phyloP scores from a whole-genome alignment of 2,113 vertebrate species.

The Gila orcuttii region DNA sequence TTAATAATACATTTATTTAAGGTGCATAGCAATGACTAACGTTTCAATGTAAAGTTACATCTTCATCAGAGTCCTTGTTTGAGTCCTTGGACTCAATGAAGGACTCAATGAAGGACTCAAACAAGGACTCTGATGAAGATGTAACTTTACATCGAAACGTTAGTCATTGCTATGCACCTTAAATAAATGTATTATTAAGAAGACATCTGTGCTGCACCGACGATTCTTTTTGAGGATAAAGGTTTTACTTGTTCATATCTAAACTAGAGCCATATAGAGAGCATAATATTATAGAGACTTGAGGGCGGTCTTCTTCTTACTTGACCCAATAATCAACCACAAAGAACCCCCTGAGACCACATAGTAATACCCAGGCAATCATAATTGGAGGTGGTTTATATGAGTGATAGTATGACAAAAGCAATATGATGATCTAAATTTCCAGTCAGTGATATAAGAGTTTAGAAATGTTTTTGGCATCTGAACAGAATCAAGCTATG shows the following conservation, averaged over 20 bases:
- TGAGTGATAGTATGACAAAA: not conserved
- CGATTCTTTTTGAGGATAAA: too few relatives aligned
- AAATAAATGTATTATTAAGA: too few relatives aligned
- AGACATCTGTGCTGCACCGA: too few relatives aligned
- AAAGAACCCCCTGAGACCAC: not conserved
- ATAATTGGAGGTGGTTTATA: not conserved
- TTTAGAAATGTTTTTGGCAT: conserved; percentile 38
- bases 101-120: too few relatives aligned
- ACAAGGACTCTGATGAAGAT: too few relatives aligned
- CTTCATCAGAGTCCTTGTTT: too few relatives aligned
- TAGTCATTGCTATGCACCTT: too few relatives aligned
- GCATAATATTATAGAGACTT: not conserved
- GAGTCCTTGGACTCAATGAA: too few relatives aligned
- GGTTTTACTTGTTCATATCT: not conserved
- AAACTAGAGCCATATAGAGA: not conserved
- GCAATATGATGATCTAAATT: not conserved
- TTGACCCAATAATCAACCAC: not conserved
- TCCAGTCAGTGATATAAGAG: not conserved
- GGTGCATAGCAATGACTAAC: too few relatives aligned
- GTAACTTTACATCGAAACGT: too few relatives aligned
- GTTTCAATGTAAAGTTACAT: too few relatives aligned
- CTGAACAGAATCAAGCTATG: conserved; percentile 64
- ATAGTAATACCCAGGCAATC: not conserved
- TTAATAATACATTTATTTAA: too few relatives aligned
- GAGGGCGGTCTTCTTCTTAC: not conserved